A percentile compares a stretch with the other conserved stretches of the same genome.
Conservation (phyloP, 2,113 vertebrate genomes). For the Paraplagusia blochii region DNA sequence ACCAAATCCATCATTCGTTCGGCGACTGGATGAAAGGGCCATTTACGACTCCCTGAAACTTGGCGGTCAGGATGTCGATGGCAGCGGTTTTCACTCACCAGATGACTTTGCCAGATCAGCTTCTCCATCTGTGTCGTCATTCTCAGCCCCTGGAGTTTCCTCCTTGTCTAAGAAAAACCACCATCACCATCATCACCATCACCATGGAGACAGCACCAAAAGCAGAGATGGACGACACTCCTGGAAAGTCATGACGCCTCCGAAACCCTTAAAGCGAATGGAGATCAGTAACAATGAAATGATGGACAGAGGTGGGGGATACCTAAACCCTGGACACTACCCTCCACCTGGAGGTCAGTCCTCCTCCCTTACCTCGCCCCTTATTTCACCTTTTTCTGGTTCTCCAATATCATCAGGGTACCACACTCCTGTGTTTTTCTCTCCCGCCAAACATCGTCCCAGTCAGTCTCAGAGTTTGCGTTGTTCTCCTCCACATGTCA, state of each 20-base stretch:
- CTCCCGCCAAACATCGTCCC: constrained; percentile 71
- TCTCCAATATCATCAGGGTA: constrained; percentile 75
- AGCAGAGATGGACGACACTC: constrained; percentile 80
- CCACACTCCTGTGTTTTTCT: constrained; percentile 76
- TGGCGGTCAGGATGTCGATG: constrained; percentile 80
- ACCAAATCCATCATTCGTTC: constrained; percentile 78
- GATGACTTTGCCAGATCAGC: constrained; percentile 69
- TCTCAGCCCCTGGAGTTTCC: constrained; percentile 71
- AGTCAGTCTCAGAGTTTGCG: constrained; percentile 71
- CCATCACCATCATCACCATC: constrained; percentile 63
- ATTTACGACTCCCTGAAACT: constrained; percentile 94
- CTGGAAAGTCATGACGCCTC: constrained; percentile 88
- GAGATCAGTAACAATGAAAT: constrained; percentile 70
- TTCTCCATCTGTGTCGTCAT: constrained; percentile 75
- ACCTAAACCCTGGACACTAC: constrained; percentile 70
- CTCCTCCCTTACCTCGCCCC: constrained; percentile 69
- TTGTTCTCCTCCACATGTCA: constrained; percentile 63
- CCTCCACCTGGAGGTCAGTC: constrained; percentile 44
- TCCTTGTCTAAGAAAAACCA: constrained; percentile 75
- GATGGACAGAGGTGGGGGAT: constrained; percentile 67
- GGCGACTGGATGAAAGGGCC: constrained; percentile 89
- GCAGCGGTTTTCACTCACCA: constrained; percentile 71
- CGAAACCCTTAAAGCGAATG: constrained; percentile 82
- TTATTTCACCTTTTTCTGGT: constrained; percentile 75
- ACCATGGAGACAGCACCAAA: constrained; percentile 67